Evolutionary conservation across 2,888 invertebrate species (phyloP), one percentile per base, ranked within the genome.

Genomic region (Pilophorus perplexus): DNA sequence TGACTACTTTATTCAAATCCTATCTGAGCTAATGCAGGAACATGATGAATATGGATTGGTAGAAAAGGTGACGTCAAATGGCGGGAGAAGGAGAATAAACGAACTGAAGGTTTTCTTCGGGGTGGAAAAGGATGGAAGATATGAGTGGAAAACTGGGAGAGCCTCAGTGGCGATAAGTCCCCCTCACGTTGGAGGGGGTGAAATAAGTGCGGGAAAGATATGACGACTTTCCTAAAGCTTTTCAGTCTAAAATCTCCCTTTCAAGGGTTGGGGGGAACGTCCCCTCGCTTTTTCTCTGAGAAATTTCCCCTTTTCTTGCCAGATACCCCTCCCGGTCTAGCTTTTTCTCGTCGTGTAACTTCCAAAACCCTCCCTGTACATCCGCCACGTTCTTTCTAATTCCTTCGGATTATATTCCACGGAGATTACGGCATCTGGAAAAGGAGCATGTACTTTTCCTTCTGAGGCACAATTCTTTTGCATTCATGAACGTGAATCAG

Each of bases 221-320:
- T 66, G 59, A 18, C 38, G 59, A 18, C 38, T 48, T 59, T 59
- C 59, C 66, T 46, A 66, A 66, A 66, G 59, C 66, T 66, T 33
- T 38, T 66, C 66, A 66, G 40, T 66, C 57, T 64, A 16, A 54
- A 33, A 25, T 46, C 23, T 12, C 46, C 42, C 22, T 52, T 54
- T 37, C 33, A 14, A 27, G 28, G 14, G 46, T n/a, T n/a, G 33
- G 28, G 18, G 54, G 54, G 27, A 37, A 33, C n/a, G 54, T 54
- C 33, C 37, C 33, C 20, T 20, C n/a, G 14, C 27, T 14, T 25
- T 12, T 12, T 16, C 37, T 28, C 20, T n/a, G n/a, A n/a, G n/a
- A n/a, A n/a, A n/a, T n/a, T n/a, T n/a, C n/a, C n/a, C n/a, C n/a
- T n/a, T n/a, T n/a, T n/a, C n/a, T n/a, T n/a, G n/a, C n/a, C n/a